Evolutionary conservation across 2,888 invertebrate species (phyloP), one percentile per base, ranked within the genome.

Genomic region (Dicycla oo): DNA sequence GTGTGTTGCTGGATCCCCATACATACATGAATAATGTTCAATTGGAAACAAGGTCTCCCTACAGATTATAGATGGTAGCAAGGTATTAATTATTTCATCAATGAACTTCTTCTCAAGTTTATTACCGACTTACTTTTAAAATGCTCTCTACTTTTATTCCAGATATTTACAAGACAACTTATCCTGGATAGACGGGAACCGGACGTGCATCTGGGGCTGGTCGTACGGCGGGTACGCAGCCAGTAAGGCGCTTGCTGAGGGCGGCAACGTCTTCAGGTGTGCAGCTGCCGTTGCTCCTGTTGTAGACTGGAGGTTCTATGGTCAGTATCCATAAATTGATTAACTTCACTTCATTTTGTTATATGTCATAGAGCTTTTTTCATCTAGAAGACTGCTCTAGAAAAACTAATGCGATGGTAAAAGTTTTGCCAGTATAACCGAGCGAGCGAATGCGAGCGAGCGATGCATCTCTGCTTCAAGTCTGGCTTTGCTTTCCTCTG

Each of bases 151-250:
- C 23, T 30, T 23, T 58, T 10, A n/a, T 70, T 75, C 1, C 90
- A 98, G 97, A 88, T 95, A 97, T 87, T 95, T 97, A 6, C 98
- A 98, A 85, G 91, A 97, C 63, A 96, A 95, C 65, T 94, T 97
- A 23, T 91, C 96, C 1, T 99, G 97, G 94, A 97, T 99, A 75
- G 99, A 99, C 94, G 93, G 96, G 5, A 96, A 97, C 65, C 97
- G 98, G 86, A 98, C 98, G 0, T 99, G 98, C 61, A 99, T 99
- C 88, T 99, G 99, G 99, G 99, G 99, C 69, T 99, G 99, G 99
- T 99, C 99, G 87, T 99, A 99, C 93, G 99, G 99, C 20, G 99
- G 99, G 2, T 99, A 98, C 93, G 98, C 98, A 0, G 97, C 99
- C 1, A 98, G 98, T 7, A 97, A 99, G 96, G 98, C 98, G 3